Evolutionary conservation across 2,888 invertebrate species (phyloP).

Genomic region (Rotaria macrura): DNA sequence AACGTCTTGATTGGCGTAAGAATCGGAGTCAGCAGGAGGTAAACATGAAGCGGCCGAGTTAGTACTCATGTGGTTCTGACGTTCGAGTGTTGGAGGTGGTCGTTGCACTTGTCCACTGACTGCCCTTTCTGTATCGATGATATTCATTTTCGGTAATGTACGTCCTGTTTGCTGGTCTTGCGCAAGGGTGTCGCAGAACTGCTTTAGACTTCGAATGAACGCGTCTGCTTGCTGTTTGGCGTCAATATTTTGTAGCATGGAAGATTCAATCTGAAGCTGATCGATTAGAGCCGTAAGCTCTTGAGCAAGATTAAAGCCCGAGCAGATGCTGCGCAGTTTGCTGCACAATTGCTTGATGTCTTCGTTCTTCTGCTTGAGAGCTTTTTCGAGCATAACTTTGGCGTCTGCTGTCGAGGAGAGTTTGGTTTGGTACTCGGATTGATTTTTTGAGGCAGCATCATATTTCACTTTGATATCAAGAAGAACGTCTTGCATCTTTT

Average conservation of each 20-base stretch:
- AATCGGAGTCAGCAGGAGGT: too few species aligned
- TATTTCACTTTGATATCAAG: neutral
- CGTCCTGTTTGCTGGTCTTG: neutral
- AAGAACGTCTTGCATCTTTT: constrained; percentile 4
- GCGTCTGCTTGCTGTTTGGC: constrained; percentile 14
- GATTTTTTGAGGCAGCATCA: neutral
- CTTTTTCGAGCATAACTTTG: neutral
- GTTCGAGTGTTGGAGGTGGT: too few species aligned
- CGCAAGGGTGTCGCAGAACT: neutral
- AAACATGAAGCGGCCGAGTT: too few species aligned
- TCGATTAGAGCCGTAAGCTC: neutral
- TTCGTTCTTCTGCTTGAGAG: neutral
- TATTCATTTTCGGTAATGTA: neutral
- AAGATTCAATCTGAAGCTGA: neutral
- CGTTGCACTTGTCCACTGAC: too few species aligned
- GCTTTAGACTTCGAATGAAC: neutral
- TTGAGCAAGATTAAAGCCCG: constrained; percentile 15
- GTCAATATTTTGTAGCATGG: constrained; percentile 7
- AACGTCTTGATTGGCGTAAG: too few species aligned
- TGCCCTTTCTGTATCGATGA: constrained; percentile 1
- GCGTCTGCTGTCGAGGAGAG: neutral
- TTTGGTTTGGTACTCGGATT: neutral
- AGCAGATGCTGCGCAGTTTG: neutral
- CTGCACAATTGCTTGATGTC: neutral
- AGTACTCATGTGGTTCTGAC: too few species aligned